These are phyloP conservation scores for Bubo blakistoni DNA, from an alignment of 2,113 vertebrate species.

Conservation along the genomic window DNA sequence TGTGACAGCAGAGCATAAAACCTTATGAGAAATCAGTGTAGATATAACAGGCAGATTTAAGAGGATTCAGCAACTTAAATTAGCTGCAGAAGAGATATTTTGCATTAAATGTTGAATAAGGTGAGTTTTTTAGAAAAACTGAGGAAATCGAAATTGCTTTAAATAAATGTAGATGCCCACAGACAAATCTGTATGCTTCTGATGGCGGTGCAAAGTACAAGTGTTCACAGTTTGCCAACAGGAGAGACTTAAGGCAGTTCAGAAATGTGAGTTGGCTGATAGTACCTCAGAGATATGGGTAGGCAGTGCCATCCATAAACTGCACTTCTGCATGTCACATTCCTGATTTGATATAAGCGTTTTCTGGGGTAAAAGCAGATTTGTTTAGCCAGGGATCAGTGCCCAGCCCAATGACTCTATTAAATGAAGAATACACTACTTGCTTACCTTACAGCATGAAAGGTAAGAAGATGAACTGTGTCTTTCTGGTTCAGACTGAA, in stretches of 20 bases:
- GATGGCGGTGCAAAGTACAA: background rate
- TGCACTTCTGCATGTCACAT: background rate
- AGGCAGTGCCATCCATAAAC: background rate
- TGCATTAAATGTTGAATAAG: background rate
- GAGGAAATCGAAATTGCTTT: background rate
- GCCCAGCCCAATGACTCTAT: background rate
- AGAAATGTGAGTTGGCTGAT: background rate
- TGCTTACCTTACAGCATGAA: background rate
- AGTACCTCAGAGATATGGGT: background rate
- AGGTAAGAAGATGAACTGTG: background rate
- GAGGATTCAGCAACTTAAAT: background rate
- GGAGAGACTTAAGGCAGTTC: background rate
- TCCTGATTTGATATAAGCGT: background rate
- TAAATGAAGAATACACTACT: background rate
- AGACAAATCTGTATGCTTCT: background rate
- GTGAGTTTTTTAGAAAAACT: background rate
- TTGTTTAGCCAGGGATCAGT: background rate
- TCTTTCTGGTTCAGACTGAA: background rate
- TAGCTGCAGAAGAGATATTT: background rate
- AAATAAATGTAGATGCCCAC: background rate
- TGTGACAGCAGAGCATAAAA: background rate
- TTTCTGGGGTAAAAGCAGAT: background rate
- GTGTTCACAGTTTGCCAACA: background rate
- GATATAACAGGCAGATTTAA: background rate
- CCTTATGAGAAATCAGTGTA: background rate